These are phyloP conservation scores for Chaetorhynchus papuensis DNA, from an alignment of 2,113 vertebrate genomes.

Conservation along the genomic window DNA sequence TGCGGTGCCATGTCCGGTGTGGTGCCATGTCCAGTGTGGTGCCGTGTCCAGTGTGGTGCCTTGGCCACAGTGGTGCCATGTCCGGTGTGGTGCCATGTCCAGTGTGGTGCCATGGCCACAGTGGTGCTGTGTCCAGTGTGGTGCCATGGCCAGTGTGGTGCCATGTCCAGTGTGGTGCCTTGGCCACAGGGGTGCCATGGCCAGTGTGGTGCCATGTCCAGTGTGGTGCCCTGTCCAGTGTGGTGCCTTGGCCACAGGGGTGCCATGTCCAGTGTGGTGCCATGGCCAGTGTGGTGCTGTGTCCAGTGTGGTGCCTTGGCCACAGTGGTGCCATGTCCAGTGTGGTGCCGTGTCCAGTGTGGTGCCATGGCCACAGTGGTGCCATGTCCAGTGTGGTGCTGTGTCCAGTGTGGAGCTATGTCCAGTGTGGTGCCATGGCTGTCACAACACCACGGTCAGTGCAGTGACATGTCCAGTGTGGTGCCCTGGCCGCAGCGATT, in stretches of 20 bases:
- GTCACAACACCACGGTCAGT: too few relatives aligned
- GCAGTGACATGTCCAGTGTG: not conserved
- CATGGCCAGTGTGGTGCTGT: not conserved
- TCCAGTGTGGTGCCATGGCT: not conserved
- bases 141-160: not conserved
- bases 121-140: not conserved
- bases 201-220: not conserved
- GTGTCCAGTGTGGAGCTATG: too few relatives aligned
- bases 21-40: too few relatives aligned
- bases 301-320: not conserved
- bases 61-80: not conserved
- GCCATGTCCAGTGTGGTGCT: not conserved
- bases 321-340: not conserved
- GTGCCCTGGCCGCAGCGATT: not conserved
- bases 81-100: accelerated
- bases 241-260: too few relatives aligned
- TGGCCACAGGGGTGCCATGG: not conserved
- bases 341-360: not conserved
- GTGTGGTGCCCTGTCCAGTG: not conserved
- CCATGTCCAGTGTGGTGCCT: not conserved
- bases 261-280: too few relatives aligned
- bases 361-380: not conserved
- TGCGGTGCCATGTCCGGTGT: accelerated
- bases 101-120: not conserved
- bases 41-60: accelerated